Conservation (phyloP, 2,888 invertebrate species). For the Arge pagana region DNA sequence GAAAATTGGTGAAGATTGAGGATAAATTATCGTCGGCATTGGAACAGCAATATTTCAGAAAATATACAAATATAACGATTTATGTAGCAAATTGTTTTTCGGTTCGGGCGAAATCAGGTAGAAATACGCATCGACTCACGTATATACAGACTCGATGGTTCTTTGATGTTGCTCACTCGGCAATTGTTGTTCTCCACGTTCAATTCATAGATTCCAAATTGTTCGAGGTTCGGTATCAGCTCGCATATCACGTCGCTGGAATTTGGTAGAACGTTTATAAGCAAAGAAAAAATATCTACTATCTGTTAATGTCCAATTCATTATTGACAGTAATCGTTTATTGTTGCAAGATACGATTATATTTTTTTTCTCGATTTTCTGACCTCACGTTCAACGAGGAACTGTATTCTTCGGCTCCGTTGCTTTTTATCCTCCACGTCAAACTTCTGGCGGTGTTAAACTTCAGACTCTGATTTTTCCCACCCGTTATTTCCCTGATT, state of each 20-base stretch:
- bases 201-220: slow-evolving; percentile 76
- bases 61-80: slow-evolving; percentile 30
- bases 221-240: slow-evolving; percentile 64
- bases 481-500: slow-evolving; percentile 54
- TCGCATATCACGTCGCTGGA: slow-evolving; percentile 67
- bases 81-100: slow-evolving; percentile 36
- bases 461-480: slow-evolving; percentile 56
- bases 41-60: slow-evolving; percentile 50
- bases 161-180: slow-evolving; percentile 62
- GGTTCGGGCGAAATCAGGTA: slow-evolving; percentile 7
- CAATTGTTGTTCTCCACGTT: slow-evolving; percentile 63
- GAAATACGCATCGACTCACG: slow-evolving; percentile 71
- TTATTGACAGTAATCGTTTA: slow-evolving; percentile 4
- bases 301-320: slow-evolving; percentile 5
- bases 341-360: slow-evolving; percentile 11
- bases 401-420: slow-evolving; percentile 59
- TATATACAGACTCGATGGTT: slow-evolving; percentile 73
- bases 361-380: too few species aligned
- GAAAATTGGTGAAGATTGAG: too few species aligned
- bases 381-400: slow-evolving; percentile 51
- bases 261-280: too few species aligned
- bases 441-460: slow-evolving; percentile 61
- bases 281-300: slow-evolving; percentile 22
- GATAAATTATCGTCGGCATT: slow-evolving; percentile 22
- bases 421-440: slow-evolving; percentile 65